phyloP scores from a whole-genome alignment of 1,140 invertebrate genomes.

The Bombus cullumanus region DNA sequence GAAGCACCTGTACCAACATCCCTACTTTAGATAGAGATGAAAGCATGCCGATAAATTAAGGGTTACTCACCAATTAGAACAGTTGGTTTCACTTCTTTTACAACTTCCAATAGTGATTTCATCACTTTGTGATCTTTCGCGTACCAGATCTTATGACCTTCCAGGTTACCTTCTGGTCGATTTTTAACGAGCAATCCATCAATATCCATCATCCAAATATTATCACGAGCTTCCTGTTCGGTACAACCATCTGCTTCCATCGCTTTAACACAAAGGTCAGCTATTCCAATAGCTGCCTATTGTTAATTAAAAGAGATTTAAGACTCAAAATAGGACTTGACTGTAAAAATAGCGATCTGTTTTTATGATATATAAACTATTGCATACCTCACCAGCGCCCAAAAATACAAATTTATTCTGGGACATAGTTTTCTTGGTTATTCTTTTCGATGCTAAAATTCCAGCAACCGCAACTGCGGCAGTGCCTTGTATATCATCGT shows the following conservation, averaged over 20 bases:
- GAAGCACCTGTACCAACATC: slow-evolving; percentile 87
- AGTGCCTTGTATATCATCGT: slow-evolving; percentile 98
- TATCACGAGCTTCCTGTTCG: slow-evolving; percentile 89
- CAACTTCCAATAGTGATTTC: slow-evolving; percentile 90
- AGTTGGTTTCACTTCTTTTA: slow-evolving; percentile 92
- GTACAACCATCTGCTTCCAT: slow-evolving; percentile 92
- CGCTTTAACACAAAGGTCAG: slow-evolving; percentile 92
- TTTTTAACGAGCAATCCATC: slow-evolving; percentile 91
- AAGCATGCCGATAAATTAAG: slow-evolving; percentile 24
- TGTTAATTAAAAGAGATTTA: background rate
- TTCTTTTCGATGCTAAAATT: slow-evolving; percentile 90
- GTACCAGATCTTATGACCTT: slow-evolving; percentile 91
- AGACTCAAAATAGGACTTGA: background rate
- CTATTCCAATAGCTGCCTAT: slow-evolving; percentile 93
- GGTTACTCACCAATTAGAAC: slow-evolving; percentile 89
- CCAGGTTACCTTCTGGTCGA: slow-evolving; percentile 88
- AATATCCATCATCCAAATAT: slow-evolving; percentile 95
- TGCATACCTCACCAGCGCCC: slow-evolving; percentile 92
- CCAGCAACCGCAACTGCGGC: slow-evolving; percentile 96
- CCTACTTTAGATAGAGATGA: slow-evolving; percentile 44
- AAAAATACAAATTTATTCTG: slow-evolving; percentile 95
- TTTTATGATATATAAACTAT: background rate
- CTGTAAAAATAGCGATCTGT: background rate
- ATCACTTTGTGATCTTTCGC: slow-evolving; percentile 92
- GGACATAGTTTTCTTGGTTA: slow-evolving; percentile 90